Percentiles rank a stretch among this genome's conserved stretches.
These are phyloP conservation scores for Leptopterna dolabrata DNA, from an alignment of 2,888 invertebrate species.

Conservation along the genomic window DNA sequence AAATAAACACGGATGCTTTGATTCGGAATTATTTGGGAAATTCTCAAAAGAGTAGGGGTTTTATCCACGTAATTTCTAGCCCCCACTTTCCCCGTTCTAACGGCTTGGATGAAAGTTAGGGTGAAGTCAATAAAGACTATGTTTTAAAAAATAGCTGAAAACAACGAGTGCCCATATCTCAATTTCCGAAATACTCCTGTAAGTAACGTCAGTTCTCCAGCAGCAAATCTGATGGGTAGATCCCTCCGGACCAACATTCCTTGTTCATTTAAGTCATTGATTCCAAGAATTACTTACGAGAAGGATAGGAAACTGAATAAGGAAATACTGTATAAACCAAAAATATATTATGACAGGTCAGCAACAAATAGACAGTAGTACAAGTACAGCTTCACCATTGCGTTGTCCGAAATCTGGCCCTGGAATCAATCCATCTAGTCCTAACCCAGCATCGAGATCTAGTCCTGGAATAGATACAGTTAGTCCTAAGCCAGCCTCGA, in stretches of 20 bases:
- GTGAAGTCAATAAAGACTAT: slow-evolving; percentile 31
- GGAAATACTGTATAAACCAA: not conserved
- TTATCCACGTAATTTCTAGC: slow-evolving; percentile 47
- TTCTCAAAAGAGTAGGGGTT: slow-evolving; percentile 49
- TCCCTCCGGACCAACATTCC: slow-evolving; percentile 11
- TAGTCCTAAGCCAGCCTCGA: no score
- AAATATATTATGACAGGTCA: not conserved
- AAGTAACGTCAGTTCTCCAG: slow-evolving; percentile 15
- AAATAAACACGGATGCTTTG: no score
- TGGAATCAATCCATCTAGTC: no score
- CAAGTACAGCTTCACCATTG: no score
- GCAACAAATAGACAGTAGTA: no score
- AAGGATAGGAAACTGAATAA: not conserved
- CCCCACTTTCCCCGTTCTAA: slow-evolving; percentile 55
- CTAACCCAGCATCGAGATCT: no score
- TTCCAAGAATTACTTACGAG: not conserved
- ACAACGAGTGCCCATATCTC: slow-evolving; percentile 28
- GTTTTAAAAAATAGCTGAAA: not conserved
- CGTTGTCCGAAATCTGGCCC: no score
- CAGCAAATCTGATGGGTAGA: slow-evolving; percentile 13
- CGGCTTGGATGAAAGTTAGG: slow-evolving; percentile 25
- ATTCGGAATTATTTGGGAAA: slow-evolving; percentile 25
- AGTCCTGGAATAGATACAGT: no score
- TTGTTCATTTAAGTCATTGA: not conserved
- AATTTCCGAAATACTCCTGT: slow-evolving; percentile 30